These are phyloP conservation scores for Neoarius graeffei DNA, from an alignment of 2,113 vertebrate species.

Conservation along the genomic window DNA sequence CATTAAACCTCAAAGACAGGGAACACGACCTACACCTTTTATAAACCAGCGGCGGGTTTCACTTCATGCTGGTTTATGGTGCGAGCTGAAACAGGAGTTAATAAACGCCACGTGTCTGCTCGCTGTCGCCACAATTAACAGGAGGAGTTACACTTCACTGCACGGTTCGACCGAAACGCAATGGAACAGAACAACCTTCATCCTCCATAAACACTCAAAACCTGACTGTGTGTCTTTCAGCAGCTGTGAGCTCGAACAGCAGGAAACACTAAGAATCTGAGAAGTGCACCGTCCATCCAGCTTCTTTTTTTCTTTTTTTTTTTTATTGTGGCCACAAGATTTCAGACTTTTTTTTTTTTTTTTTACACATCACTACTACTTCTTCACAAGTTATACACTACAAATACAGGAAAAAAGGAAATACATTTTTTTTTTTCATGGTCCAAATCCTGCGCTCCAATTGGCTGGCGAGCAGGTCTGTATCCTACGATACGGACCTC, in stretches of 20 bases:
- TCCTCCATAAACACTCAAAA: background rate
- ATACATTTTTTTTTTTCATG: no score
- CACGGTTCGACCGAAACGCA: background rate
- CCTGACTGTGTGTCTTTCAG: background rate
- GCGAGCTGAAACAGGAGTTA: background rate
- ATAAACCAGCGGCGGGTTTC: background rate
- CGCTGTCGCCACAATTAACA: background rate
- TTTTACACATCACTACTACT: no score
- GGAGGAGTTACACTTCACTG: background rate
- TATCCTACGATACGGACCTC: no score
- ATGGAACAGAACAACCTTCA: background rate
- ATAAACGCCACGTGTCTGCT: background rate
- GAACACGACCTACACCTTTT: background rate
- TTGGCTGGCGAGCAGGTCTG: no score
- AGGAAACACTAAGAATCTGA: background rate
- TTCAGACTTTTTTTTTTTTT: no score
- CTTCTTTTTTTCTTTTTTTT: no score
- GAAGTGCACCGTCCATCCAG: no score
- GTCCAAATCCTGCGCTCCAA: no score
- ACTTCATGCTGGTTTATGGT: background rate
- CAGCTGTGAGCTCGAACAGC: background rate
- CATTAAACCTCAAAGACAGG: background rate
- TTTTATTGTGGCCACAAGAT: no score
- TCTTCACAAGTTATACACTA: no score
- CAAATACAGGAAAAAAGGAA: no score